Conservation (phyloP, 2,797 vertebrate genomes). For the Sebastes oblongus region DNA sequence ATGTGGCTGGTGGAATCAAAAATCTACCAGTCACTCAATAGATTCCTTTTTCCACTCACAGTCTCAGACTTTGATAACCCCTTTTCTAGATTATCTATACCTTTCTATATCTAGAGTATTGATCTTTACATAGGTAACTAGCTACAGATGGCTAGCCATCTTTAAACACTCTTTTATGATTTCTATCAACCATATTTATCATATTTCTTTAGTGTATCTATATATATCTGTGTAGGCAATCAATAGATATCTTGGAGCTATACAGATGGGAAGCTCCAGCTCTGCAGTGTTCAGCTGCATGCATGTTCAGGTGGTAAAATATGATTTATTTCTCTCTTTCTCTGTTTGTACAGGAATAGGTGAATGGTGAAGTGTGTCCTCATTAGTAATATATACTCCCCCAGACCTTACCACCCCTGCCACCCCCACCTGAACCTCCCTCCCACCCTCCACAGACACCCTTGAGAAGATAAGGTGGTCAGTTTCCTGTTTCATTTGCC, state of each 20-base stretch:
- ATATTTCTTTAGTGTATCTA: background rate
- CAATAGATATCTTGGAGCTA: background rate
- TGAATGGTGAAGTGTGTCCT: constrained; percentile 8
- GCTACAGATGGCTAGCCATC: background rate
- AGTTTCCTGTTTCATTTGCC: constrained; percentile 71
- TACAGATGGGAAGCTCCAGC: background rate
- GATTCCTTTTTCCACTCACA: too few relatives aligned
- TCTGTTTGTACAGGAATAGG: background rate
- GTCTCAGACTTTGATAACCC: too few relatives aligned
- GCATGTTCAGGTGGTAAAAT: background rate
- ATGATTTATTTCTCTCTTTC: background rate
- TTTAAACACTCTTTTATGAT: background rate
- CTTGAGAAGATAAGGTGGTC: constrained; percentile 61
- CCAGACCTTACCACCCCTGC: background rate
- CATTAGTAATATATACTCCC: constrained; percentile 21
- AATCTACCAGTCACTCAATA: too few relatives aligned
- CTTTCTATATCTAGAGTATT: background rate
- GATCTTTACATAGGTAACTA: background rate
- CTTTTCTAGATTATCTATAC: background rate
- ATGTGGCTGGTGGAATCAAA: too few relatives aligned
- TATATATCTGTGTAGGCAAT: background rate
- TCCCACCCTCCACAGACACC: constrained; percentile 20
- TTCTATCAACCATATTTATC: background rate
- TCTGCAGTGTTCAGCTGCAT: background rate
- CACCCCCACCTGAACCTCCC: background rate